phyloP scores from a whole-genome alignment of 1,140 invertebrate species.

The Samia ricini region DNA sequence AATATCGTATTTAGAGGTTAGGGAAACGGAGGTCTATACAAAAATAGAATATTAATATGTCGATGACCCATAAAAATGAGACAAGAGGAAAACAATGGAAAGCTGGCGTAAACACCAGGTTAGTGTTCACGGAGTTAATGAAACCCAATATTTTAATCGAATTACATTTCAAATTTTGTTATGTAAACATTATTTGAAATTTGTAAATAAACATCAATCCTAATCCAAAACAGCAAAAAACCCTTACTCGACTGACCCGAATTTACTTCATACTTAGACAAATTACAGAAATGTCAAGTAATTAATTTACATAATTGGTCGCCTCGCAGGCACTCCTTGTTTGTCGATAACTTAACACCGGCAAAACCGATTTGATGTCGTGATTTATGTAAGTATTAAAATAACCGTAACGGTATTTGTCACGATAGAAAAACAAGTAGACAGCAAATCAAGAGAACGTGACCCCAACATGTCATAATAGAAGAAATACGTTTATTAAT shows the following conservation, averaged over 20 bases:
- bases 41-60: too few relatives aligned
- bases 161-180: too few relatives aligned
- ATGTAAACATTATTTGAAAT: neutral
- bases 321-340: slow-evolving; percentile 1
- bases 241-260: slow-evolving; percentile 7
- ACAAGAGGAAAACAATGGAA: too few relatives aligned
- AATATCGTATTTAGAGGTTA: too few relatives aligned
- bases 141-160: too few relatives aligned
- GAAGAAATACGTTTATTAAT: neutral
- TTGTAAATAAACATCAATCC: neutral
- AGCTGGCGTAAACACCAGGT: too few relatives aligned
- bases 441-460: neutral
- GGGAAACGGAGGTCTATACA: too few relatives aligned
- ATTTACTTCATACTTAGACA: slow-evolving; percentile 13
- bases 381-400: neutral
- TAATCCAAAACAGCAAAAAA: neutral
- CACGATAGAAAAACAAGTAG: neutral
- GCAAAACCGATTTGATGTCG: neutral
- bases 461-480: neutral
- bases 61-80: too few relatives aligned
- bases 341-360: neutral
- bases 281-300: slow-evolving; percentile 12
- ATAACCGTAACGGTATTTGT: neutral
- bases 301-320: slow-evolving; percentile 13
- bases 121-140: too few relatives aligned